These are phyloP conservation scores for Araneus ventricosus DNA, from an alignment of 1,140 invertebrate genomes.

Conservation along the genomic window DNA sequence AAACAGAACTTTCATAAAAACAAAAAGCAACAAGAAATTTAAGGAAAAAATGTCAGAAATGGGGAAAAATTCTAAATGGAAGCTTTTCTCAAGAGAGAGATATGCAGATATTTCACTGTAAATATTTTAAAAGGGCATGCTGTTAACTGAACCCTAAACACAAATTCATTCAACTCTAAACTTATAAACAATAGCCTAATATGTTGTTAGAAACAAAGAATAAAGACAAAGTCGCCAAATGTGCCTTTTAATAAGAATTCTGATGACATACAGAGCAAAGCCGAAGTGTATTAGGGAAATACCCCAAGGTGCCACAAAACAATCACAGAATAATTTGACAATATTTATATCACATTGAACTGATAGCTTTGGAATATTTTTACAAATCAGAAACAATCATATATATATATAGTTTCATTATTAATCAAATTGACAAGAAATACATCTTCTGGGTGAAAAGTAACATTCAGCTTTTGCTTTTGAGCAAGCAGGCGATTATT, in stretches of 20 bases:
- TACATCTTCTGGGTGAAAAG: slow-evolving; percentile 66
- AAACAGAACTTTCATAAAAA: too few relatives aligned
- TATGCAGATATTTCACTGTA: too few relatives aligned
- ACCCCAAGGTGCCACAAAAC: slow-evolving; percentile 72
- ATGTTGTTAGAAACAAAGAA: neutral
- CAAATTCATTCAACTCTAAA: too few relatives aligned
- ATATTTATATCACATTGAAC: slow-evolving; percentile 72
- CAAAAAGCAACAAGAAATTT: too few relatives aligned
- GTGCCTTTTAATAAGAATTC: slow-evolving; percentile 74
- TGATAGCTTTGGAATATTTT: slow-evolving; percentile 72
- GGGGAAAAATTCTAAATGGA: too few relatives aligned
- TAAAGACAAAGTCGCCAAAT: slow-evolving; percentile 63
- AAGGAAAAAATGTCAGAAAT: too few relatives aligned
- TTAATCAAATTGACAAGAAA: slow-evolving; percentile 72
- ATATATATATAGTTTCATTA: slow-evolving; percentile 70
- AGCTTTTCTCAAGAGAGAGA: too few relatives aligned
- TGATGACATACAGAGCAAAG: slow-evolving; percentile 75
- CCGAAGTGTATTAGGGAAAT: slow-evolving; percentile 68
- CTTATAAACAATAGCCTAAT: too few relatives aligned
- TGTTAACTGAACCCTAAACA: too few relatives aligned
- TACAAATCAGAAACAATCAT: slow-evolving; percentile 54
- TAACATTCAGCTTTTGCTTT: slow-evolving; percentile 73
- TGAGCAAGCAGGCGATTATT: slow-evolving; percentile 73
- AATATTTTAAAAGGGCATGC: too few relatives aligned
- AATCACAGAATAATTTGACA: slow-evolving; percentile 73